Base-by-base conservation (phyloP, 2,797 vertebrate species). In the Neomorphus geoffroyi region DNA sequence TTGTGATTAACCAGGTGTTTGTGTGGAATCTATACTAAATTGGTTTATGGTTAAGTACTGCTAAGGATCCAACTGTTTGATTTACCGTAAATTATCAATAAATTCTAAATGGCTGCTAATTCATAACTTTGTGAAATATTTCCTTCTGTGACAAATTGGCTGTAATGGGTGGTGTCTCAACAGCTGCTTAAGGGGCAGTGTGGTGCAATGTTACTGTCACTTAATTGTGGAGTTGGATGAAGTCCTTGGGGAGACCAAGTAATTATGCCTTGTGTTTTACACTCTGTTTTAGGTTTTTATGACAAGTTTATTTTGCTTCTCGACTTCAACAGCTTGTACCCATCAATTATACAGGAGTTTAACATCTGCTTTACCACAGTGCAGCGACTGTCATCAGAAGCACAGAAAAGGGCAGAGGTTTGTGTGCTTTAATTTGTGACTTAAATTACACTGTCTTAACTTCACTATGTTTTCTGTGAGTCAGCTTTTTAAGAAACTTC, bases 281-380 rank as follows among this genome's bases (percentile, higher is more conserved):
- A 81, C 74, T 94, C 87, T 93, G 32, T 97, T 91, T 32, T 86
- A 99, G 99, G 99, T 97, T 99, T 99, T 98, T 99, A 99, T 88
- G 99, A 99, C 97, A 99, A 99, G 97, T 99, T 99, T 97, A 98
- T 99, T 97, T 98, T 99, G 97, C 98, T 99, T 97, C 98, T 99
- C 88, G 99, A 99, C 98, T 99, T 99, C 98, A 99, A 99, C 97
- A 99, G 99, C 95, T 98, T 99, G 98, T 99, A 99, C 95, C 99
- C 99, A 50, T 99, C 99, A 5, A 99, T 99, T 98, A 99, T 99
- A 95, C 99, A 99, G 85, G 99, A 99, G 98, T 99, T 99, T 97
- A 99, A 99, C 97, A 99, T 99, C 97, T 99, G 99, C 97, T 99
- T 99, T 97, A 99, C 99, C 90, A 99, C 99, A 6, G 99, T 99